Evolutionary conservation across 2,888 invertebrate genomes (phyloP).

Genomic region (Caenorhabditis sp.): DNA sequence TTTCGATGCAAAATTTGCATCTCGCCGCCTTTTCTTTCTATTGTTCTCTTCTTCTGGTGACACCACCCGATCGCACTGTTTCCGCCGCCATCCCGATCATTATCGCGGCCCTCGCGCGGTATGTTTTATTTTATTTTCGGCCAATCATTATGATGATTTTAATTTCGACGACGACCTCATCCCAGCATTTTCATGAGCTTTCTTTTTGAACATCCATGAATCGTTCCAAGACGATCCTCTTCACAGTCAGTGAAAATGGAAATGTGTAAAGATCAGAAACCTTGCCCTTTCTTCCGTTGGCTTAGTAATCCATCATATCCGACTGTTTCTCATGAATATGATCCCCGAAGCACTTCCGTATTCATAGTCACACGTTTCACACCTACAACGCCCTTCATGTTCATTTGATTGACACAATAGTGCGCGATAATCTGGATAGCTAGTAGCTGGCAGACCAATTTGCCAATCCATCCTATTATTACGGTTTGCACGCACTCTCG

Average conservation of each 20-base stretch:
- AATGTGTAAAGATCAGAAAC: too few species aligned
- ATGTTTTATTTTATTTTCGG: conserved; percentile 23
- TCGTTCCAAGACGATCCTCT: too few species aligned
- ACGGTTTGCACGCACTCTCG: conserved; percentile 4
- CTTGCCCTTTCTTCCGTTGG: too few species aligned
- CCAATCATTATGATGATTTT: conserved; percentile 7
- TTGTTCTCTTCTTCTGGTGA: conserved; percentile 29
- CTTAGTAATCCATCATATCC: too few species aligned
- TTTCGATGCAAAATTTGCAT: conserved; percentile 23
- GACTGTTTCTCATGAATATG: too few species aligned
- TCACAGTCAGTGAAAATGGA: too few species aligned
- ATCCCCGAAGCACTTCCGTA: too few species aligned
- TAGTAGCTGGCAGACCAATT: conserved; percentile 17
- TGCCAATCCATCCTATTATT: conserved; percentile 13
- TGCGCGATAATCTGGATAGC: too few species aligned
- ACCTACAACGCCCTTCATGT: too few species aligned
- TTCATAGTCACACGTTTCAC: too few species aligned
- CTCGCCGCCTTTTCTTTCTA: conserved; percentile 26
- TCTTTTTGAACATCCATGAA: neutral
- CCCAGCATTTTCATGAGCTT: too few species aligned
- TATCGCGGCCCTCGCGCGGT: conserved; percentile 8
- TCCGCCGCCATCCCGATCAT: conserved; percentile 26
- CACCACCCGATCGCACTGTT: conserved; percentile 8
- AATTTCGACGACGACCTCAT: conserved; percentile 14
- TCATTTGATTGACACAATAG: too few species aligned